phyloP scores from a whole-genome alignment of 2,113 vertebrate genomes.

The Peromyscus californicus region DNA sequence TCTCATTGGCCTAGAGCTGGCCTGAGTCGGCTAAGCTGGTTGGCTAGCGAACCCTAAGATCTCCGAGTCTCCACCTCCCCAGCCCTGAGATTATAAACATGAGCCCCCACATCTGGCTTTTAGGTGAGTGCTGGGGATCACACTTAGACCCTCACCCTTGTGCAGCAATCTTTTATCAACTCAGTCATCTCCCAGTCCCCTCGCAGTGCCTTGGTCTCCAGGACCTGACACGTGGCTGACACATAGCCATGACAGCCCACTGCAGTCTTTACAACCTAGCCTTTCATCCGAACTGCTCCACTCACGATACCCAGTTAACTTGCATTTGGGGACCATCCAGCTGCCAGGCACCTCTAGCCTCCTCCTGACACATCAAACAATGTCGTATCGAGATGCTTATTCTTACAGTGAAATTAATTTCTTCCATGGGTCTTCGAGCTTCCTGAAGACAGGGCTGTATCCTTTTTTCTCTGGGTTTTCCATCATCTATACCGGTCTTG shows the following conservation, averaged over 20 bases:
- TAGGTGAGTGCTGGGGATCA: neutral
- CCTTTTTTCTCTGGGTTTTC: neutral
- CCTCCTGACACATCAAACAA: neutral
- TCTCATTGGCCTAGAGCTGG: neutral
- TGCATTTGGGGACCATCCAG: neutral
- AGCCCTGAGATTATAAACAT: neutral
- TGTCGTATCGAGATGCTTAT: neutral
- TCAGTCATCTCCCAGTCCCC: neutral
- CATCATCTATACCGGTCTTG: neutral
- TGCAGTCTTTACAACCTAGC: neutral
- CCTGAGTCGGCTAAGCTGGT: neutral
- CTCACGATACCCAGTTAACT: neutral
- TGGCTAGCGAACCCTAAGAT: neutral
- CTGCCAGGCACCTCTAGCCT: neutral
- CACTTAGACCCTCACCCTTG: neutral
- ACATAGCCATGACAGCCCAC: neutral
- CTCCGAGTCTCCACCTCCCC: neutral
- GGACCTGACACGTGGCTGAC: neutral
- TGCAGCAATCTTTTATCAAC: neutral
- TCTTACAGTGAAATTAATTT: neutral
- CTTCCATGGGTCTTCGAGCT: neutral
- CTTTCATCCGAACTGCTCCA: neutral
- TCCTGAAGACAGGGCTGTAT: neutral
- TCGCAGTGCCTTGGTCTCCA: neutral
- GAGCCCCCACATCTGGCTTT: neutral